phyloP scores from a whole-genome alignment of 2,113 vertebrate species.

The Bubo bubo region DNA sequence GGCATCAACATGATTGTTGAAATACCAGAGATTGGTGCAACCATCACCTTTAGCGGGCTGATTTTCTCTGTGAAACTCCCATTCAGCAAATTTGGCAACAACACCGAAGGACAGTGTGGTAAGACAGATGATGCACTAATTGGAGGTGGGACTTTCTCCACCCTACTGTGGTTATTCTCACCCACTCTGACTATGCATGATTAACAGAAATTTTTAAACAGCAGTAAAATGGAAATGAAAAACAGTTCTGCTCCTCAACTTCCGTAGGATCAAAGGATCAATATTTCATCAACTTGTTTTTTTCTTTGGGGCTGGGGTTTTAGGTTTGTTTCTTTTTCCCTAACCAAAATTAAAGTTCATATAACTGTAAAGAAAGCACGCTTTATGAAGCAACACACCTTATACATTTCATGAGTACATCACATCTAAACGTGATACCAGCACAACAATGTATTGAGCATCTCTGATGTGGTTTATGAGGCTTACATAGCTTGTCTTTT shows the following conservation, averaged over 20 bases:
- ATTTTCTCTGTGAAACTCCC: constrained; percentile 83
- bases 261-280: not conserved
- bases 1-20: constrained; percentile 78
- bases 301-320: not conserved
- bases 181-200: not conserved
- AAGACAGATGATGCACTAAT: constrained; percentile 52
- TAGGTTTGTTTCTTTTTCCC: not conserved
- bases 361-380: not conserved
- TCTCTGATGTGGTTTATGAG: not conserved
- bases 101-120: constrained; percentile 94
- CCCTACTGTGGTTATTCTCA: not conserved
- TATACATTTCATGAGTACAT: not conserved
- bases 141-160: not conserved
- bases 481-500: not conserved
- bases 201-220: not conserved
- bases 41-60: constrained; percentile 76
- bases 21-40: constrained; percentile 73
- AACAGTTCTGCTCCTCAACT: not conserved
- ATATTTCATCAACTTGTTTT: not conserved
- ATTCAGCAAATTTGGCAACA: constrained; percentile 80
- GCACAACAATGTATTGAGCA: not conserved
- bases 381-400: not conserved
- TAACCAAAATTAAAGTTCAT: not conserved
- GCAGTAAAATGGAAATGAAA: not conserved
- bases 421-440: not conserved